Evolutionary conservation across 2,888 invertebrate species (phyloP), one percentile per base, ranked within the genome.

Genomic region (Conistra vaccinii): DNA sequence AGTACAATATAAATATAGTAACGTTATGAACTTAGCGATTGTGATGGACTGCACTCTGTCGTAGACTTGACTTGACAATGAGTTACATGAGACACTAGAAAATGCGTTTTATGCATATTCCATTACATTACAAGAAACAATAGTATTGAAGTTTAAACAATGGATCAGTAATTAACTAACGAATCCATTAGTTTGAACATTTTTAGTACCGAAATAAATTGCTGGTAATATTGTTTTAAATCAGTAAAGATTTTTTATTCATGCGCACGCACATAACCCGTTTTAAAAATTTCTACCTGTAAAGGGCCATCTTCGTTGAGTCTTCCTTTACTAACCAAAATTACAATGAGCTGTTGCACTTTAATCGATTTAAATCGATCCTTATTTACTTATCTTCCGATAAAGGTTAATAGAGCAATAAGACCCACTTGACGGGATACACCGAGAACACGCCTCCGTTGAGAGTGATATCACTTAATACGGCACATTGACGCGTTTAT

Each of bases 361-460:
- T 86, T 73, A 81, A 84, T 85, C 80, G 81, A 82, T 81, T 84
- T 86, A 78, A 81, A 85, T 80, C 84, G 87, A 86, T 89, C 79
- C 69, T 83, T 86, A 84, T 85, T 82, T 83, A 90, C 87, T 90
- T 90, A 90, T 92, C 88, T 88, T 83, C 87, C 84, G 84, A 84
- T 86, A 88, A 89, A 92, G 89, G 90, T 92, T 91, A 92, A 89
- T 87, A 90, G 88, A 89, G 87, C 89, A 91, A 85, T 84, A 89
- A 90, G 87, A 89, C 83, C 88, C 89, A 90, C 89, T 91, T 90
- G 77, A 62, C 81, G 84, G 85, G 88, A 87, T 89, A 89, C 83
- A 92, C 90, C 89, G 87, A 90, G 92, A 90, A 95, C 95, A 95
- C 95, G 94, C 95, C 96, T 95, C 91, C 94, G 88, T 89, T 86